A percentile compares a stretch with the other conserved stretches of the same genome.
phyloP scores from a whole-genome alignment of 2,113 vertebrate genomes.

The Haemorhous mexicanus region DNA sequence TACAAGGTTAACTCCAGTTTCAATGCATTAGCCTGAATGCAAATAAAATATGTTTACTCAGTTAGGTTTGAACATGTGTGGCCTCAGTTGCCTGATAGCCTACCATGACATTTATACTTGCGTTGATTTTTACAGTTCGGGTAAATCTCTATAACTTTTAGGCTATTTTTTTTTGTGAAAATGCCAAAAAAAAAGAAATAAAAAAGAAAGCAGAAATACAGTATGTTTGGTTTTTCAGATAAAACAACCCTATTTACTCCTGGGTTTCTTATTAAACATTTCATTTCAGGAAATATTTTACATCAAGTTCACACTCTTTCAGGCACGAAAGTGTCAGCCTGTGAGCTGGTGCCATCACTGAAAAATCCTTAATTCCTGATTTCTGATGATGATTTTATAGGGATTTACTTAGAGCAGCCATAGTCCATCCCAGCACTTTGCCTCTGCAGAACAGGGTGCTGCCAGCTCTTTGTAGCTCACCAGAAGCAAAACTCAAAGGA shows the following conservation, averaged over 20 bases:
- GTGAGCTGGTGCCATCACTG: not conserved
- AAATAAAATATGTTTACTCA: constrained; percentile 39
- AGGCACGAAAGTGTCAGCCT: not conserved
- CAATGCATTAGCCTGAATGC: not conserved
- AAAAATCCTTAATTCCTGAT: not conserved
- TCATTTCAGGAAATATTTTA: not conserved
- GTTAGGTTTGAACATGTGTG: not conserved
- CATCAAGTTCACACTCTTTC: not conserved
- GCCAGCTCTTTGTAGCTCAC: not conserved
- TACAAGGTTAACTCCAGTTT: not conserved
- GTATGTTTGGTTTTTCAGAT: not conserved
- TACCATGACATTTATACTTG: not conserved
- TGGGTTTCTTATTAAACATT: not conserved
- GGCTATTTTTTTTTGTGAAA: not conserved
- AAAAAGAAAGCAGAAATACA: not conserved
- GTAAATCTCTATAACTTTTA: not conserved
- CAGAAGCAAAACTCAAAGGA: not conserved
- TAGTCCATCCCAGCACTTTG: not conserved
- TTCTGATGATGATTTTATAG: not conserved
- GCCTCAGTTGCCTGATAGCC: not conserved
- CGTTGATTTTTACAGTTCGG: not conserved
- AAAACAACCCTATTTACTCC: not conserved
- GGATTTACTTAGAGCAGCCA: not conserved
- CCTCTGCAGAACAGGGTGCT: not conserved
- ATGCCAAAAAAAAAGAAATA: not conserved